A percentile compares a stretch with the other conserved stretches of the same genome.
Evolutionary conservation across 2,888 invertebrate genomes (phyloP).

Genomic region (Geotrupes spiniger): DNA sequence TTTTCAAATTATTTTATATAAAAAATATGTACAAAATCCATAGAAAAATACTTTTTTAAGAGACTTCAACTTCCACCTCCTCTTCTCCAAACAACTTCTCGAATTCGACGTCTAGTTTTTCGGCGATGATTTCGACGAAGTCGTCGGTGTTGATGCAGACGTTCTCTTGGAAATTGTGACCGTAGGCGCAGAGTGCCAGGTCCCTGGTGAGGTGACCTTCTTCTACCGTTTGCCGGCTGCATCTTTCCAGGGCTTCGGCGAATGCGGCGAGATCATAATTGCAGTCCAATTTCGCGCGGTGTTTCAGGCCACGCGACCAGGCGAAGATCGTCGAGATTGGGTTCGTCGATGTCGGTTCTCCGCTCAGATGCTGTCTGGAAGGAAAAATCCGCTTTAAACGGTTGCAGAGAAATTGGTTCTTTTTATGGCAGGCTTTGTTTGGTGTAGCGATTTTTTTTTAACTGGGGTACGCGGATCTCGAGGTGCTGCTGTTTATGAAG

Average conservation of each 20-base stretch:
- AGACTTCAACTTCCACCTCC: conserved; percentile 12
- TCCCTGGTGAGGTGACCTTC: conserved; percentile 83
- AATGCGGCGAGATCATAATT: conserved; percentile 69
- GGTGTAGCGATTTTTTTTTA: too few relatives aligned
- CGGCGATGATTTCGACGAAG: conserved; percentile 73
- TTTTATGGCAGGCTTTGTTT: too few relatives aligned
- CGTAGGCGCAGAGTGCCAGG: conserved; percentile 78
- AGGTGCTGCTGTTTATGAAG: too few relatives aligned
- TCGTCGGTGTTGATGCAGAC: conserved; percentile 79
- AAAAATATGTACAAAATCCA: conserved; percentile 3
- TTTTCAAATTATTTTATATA: not conserved
- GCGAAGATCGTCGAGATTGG: conserved; percentile 91
- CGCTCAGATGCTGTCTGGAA: conserved; percentile 74
- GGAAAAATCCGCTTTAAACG: too few relatives aligned
- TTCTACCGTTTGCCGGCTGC: conserved; percentile 76
- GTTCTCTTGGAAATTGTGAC: conserved; percentile 68
- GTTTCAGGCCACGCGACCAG: conserved; percentile 78
- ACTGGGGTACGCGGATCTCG: too few relatives aligned
- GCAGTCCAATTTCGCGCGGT: conserved; percentile 74
- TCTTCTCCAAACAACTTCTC: conserved; percentile 18
- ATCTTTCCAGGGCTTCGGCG: conserved; percentile 66
- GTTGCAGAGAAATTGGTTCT: too few relatives aligned
- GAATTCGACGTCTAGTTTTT: conserved; percentile 56
- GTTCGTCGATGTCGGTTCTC: conserved; percentile 79
- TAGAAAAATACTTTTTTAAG: not conserved